A percentile compares a stretch with the other conserved stretches of the same genome.
These are phyloP conservation scores for Scaptomyza caliginosa DNA, from an alignment of 2,888 invertebrate species.

Conservation along the genomic window DNA sequence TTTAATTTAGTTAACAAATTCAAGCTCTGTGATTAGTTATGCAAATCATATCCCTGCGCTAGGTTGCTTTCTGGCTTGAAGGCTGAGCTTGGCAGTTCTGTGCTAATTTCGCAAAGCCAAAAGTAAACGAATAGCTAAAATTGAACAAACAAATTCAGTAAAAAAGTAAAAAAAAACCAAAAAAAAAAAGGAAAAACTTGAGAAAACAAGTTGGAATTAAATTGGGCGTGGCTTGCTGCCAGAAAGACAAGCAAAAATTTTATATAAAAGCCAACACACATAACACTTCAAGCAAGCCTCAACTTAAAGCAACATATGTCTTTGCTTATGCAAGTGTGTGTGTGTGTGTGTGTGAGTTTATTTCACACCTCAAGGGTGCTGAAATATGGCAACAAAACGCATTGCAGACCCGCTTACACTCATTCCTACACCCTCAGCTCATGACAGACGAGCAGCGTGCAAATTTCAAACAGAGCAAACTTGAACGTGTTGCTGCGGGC, in stretches of 20 bases:
- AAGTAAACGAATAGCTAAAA: slow-evolving; percentile 34
- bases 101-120: slow-evolving; percentile 39
- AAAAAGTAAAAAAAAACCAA: not conserved
- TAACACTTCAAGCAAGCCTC: slow-evolving; percentile 27
- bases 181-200: slow-evolving; percentile 21
- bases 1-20: slow-evolving; percentile 1
- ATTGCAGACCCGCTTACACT: slow-evolving; percentile 29
- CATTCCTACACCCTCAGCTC: not conserved
- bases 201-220: slow-evolving; percentile 40
- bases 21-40: slow-evolving; percentile 42
- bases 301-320: slow-evolving; percentile 38
- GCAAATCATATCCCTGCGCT: slow-evolving; percentile 30
- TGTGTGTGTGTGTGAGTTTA: slow-evolving; percentile 48
- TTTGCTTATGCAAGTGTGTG: slow-evolving; percentile 4
- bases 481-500: slow-evolving; percentile 73
- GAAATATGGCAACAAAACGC: slow-evolving; percentile 65
- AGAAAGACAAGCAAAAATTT: slow-evolving; percentile 35
- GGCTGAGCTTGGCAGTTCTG: not conserved
- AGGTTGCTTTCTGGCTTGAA: not conserved
- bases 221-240: slow-evolving; percentile 25
- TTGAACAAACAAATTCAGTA: slow-evolving; percentile 39
- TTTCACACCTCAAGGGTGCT: slow-evolving; percentile 76
- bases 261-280: slow-evolving; percentile 22
- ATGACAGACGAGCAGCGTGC: slow-evolving; percentile 52
- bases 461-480: slow-evolving; percentile 51